Evolutionary conservation across 2,113 vertebrate species (phyloP).

Genomic region (Grus americana): DNA sequence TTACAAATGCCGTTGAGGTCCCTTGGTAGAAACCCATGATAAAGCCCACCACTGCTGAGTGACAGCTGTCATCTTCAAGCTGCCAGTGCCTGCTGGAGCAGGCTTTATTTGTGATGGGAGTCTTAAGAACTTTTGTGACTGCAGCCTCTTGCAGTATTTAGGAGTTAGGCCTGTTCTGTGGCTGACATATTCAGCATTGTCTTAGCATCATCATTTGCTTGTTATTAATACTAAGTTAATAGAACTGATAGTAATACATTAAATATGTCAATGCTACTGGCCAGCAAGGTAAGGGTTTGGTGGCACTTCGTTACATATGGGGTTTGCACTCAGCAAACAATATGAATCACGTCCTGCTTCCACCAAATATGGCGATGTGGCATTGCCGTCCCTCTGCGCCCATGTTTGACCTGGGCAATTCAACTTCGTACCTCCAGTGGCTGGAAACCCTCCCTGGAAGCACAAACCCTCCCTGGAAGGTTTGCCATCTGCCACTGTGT

Average conservation of each 20-base stretch:
- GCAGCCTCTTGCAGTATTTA: background rate
- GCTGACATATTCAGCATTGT: background rate
- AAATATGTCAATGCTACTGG: background rate
- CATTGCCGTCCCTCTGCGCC: background rate
- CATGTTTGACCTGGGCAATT: background rate
- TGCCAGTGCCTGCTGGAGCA: background rate
- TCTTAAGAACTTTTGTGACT: background rate
- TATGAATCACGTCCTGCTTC: background rate
- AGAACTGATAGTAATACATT: background rate
- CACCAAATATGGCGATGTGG: background rate
- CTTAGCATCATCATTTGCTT: background rate
- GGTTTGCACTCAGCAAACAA: background rate
- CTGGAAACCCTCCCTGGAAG: background rate
- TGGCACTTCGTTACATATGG: background rate
- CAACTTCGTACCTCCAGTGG: background rate
- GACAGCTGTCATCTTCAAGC: background rate
- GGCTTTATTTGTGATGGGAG: too few relatives aligned
- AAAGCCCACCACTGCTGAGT: background rate
- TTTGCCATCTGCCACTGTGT: background rate
- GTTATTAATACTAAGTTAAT: background rate
- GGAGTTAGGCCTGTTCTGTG: background rate
- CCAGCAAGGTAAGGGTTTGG: background rate
- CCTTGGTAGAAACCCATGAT: background rate
- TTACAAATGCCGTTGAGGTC: rapidly evolving
- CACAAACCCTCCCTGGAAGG: too few relatives aligned